Base-by-base conservation (phyloP, 1,140 invertebrate species). In the Augochlora pura region DNA sequence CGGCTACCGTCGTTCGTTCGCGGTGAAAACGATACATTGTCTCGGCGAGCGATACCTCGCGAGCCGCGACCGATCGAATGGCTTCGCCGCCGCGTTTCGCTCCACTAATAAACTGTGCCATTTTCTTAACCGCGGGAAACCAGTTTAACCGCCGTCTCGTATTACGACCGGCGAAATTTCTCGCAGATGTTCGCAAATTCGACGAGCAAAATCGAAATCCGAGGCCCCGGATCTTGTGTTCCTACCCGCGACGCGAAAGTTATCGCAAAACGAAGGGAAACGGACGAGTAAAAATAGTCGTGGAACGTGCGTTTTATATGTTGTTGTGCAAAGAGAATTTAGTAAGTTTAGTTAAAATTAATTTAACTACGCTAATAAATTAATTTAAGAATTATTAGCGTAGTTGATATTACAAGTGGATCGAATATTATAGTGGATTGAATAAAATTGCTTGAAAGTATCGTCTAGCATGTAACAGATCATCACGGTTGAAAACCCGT, bases 91-190 rank as follows among this genome's bases (percentile, higher is more conserved):
- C 59, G 73, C 16, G 32, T 65, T 68, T 52, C 57, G 73, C 49
- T 80, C 63, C 52, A 80, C 64, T 80, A 80, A 80, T 80, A 80
- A 74, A 80, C 63, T 32, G 23, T 46, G 23, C 25, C 52, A 63
- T 64, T 74, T 80, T 27, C 69, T 12, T 52, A 39, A 49, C 76
- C 27, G 59, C 25, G 69, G 42, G 49, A 32, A 78, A 77, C 75
- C 42, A 42, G 60, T 54, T 72, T 42, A 71, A 64, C 46, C 39
- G 69, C 42, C 62, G 62, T 64, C 49, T 73, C 59, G 60, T 32
- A 63, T 79, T 79, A 57, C 54, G 49, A n/a, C 49, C 4, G 18
- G 49, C 49, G 21, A 52, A 52, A 52, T 1, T n/a, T 52, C 16
- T 18, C 16, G 16, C 49, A 18, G 49, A 52, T n/a, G 54, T n/a